Evolutionary conservation across 2,888 invertebrate genomes (phyloP), one percentile per base, ranked within the genome.

Genomic region (Podabrus alpinus): DNA sequence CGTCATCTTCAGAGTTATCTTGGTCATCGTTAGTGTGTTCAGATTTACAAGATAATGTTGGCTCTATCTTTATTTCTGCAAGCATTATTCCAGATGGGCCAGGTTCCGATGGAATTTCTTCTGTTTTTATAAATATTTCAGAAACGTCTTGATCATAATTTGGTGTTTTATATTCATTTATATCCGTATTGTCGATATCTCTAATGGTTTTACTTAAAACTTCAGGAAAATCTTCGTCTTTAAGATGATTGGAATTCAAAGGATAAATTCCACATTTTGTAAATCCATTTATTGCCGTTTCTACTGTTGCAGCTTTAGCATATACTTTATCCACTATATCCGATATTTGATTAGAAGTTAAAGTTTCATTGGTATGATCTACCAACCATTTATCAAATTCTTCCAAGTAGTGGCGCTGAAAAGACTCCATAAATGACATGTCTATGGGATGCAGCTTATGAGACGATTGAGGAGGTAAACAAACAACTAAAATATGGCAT

Each of bases 221-320:
- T n/a, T 45, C n/a, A 2, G 59, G 7, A 69, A 69, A 69, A 45
- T 66, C 66, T 17, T 21, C 64, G 9, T 70, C 29, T 24, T 11
- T 11, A 59, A 75, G 66, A n/a, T 73, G 62, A 19, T 73, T 15
- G 19, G 61, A 2, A 45, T 69, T 70, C 4, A 73, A 19, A 7
- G 73, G 73, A 15, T 66, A 68, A n/a, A 75, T 21, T 21, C 76
- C 71, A 29, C 62, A 60, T 68, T 76, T 76, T 45, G 68, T 17
- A 68, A 76, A 76, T 11, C 73, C 73, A 61, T 61, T 69, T 7
- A 25, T 19, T 24, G 69, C 15, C 9, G 61, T 61, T 15, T 69
- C n/a, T n/a, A 19, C 16, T 10, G 45, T 68, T n/a, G 68, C 11
- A 59, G 13, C 7, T 59, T 21, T 45, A 19, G n/a, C n/a, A 68